Conservation (phyloP, 2,797 vertebrate species). For the Etheostoma nigrum region DNA sequence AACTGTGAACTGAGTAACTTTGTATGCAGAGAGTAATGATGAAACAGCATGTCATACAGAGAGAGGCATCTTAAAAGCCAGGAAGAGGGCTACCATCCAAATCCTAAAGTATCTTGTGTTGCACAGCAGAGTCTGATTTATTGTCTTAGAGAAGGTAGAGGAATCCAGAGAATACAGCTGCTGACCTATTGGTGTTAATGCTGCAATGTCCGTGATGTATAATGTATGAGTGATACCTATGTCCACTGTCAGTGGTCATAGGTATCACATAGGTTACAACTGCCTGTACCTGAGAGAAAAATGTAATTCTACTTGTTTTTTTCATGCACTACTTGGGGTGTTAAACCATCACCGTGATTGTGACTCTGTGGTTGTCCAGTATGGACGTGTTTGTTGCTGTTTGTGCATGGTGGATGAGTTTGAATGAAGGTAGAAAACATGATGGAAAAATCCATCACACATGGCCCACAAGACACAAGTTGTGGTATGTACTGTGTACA, state of each 20-base stretch:
- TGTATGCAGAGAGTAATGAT: slow-evolving; percentile 58
- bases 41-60: slow-evolving; percentile 62
- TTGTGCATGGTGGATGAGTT: not conserved
- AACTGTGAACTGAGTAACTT: slow-evolving; percentile 2
- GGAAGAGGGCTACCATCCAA: slow-evolving; percentile 52
- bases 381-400: not conserved
- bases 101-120: slow-evolving; percentile 48
- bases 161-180: slow-evolving; percentile 16
- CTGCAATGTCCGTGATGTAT: slow-evolving; percentile 19
- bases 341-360: not conserved
- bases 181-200: slow-evolving; percentile 1
- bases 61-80: slow-evolving; percentile 60
- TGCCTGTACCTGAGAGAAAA: not conserved
- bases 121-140: slow-evolving; percentile 52
- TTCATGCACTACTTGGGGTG: not conserved
- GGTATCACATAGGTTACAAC: too few species aligned
- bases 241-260: slow-evolving; percentile 2
- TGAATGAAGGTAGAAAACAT: not conserved
- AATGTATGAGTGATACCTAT: not conserved
- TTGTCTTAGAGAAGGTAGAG: slow-evolving; percentile 17
- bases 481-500: not conserved
- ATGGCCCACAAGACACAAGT: not conserved
- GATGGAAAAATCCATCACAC: not conserved
- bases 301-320: not conserved
- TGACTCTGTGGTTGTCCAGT: not conserved